These are phyloP conservation scores for Anas platyrhynchos DNA, from an alignment of 2,113 vertebrate species.

Conservation along the genomic window DNA sequence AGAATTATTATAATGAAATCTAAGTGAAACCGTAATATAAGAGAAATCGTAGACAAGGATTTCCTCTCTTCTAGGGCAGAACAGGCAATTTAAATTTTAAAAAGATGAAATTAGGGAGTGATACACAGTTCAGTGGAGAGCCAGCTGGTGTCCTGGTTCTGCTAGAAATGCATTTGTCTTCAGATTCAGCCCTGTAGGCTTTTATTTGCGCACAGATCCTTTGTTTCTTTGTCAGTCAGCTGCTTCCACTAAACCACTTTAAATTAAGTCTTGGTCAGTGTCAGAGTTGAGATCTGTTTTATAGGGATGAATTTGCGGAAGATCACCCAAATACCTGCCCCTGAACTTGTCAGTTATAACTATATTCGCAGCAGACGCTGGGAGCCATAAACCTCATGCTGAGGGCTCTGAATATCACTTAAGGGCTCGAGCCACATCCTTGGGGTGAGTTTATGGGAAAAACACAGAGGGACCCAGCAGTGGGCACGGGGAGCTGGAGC, in stretches of 20 bases:
- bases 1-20: constrained; percentile 15
- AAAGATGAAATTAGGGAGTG: not conserved
- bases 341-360: constrained; percentile 45
- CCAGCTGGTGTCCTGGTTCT: not conserved
- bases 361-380: constrained; percentile 47
- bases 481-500: not conserved
- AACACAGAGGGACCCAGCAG: not conserved
- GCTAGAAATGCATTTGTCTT: not conserved
- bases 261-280: constrained; percentile 48
- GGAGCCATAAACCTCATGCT: constrained; percentile 57
- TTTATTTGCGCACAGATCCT: not conserved
- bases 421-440: constrained; percentile 44
- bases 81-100: not conserved
- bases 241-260: constrained; percentile 43
- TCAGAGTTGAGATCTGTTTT: constrained; percentile 39
- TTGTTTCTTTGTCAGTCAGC: not conserved
- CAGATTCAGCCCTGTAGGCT: not conserved
- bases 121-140: not conserved
- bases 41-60: not conserved
- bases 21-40: not conserved
- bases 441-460: constrained; percentile 52
- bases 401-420: constrained; percentile 61
- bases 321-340: constrained; percentile 59
- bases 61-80: not conserved
- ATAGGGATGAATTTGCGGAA: constrained; percentile 22